Evolutionary conservation across 2,113 vertebrate genomes (phyloP).

Genomic region (Syngnathoides biaculeatus): DNA sequence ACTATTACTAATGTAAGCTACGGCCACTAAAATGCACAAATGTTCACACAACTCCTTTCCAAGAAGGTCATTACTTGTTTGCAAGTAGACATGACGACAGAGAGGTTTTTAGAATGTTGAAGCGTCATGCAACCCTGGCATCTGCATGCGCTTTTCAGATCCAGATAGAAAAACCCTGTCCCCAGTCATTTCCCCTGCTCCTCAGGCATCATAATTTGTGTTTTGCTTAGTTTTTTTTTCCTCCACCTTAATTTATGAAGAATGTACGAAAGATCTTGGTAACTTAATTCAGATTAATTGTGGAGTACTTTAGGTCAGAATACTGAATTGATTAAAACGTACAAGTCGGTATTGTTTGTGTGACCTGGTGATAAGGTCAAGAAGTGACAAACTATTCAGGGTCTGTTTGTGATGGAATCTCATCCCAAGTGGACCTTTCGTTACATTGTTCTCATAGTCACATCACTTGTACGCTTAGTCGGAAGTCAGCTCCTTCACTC

Average conservation of each 20-base stretch:
- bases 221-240: no score
- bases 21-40: not conserved
- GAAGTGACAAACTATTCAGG: not conserved
- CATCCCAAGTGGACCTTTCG: not conserved
- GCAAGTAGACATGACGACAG: not conserved
- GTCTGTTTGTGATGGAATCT: not conserved
- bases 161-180: not conserved
- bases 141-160: not conserved
- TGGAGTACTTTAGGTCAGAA: not conserved
- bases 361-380: not conserved
- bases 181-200: not conserved
- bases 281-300: no score
- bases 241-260: no score
- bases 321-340: not conserved
- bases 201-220: no score
- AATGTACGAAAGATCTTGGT: no score
- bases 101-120: not conserved
- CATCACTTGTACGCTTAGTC: conserved; percentile 3
- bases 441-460: not conserved
- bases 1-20: not conserved
- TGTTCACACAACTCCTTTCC: not conserved
- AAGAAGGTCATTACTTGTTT: not conserved
- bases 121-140: not conserved
- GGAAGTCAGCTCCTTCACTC: conserved; percentile 13
- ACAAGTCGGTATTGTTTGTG: not conserved